Percentiles rank a stretch among this genome's conserved stretches.
These are phyloP conservation scores for Nannospalax galili DNA, from an alignment of 2,113 vertebrate genomes.

Conservation along the genomic window DNA sequence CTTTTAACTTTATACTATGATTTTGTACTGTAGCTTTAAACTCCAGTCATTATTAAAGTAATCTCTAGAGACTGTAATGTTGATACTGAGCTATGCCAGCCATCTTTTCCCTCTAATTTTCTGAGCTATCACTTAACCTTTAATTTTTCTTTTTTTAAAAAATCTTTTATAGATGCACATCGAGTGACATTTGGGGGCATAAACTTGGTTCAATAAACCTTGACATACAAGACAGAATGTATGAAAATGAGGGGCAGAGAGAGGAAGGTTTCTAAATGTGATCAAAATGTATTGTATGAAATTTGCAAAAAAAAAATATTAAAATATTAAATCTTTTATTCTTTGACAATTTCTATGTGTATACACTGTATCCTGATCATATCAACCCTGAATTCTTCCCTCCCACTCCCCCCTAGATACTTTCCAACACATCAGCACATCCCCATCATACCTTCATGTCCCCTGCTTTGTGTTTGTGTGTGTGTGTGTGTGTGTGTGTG, in stretches of 20 bases:
- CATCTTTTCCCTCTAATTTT: conserved; percentile 15
- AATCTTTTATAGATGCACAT: neutral
- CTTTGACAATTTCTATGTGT: neutral
- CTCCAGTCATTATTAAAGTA: neutral
- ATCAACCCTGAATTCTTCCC: neutral
- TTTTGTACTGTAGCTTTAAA: neutral
- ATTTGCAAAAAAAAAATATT: too few species aligned
- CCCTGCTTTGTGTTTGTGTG: too few species aligned
- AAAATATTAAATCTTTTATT: too few species aligned
- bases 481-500: too few species aligned
- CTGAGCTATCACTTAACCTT: neutral
- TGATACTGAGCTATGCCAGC: neutral
- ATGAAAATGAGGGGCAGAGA: too few species aligned
- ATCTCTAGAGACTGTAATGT: neutral
- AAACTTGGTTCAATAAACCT: too few species aligned
- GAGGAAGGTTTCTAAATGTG: too few species aligned
- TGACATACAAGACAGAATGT: too few species aligned
- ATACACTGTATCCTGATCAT: neutral
- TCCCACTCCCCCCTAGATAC: neutral
- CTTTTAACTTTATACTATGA: too few species aligned
- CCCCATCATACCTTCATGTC: neutral
- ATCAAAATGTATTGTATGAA: too few species aligned
- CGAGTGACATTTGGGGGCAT: too few species aligned
- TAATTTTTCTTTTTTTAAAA: neutral
- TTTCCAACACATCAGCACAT: too few species aligned